Conservation (phyloP, 2,113 vertebrate genomes). For the Trachemys scripta region DNA sequence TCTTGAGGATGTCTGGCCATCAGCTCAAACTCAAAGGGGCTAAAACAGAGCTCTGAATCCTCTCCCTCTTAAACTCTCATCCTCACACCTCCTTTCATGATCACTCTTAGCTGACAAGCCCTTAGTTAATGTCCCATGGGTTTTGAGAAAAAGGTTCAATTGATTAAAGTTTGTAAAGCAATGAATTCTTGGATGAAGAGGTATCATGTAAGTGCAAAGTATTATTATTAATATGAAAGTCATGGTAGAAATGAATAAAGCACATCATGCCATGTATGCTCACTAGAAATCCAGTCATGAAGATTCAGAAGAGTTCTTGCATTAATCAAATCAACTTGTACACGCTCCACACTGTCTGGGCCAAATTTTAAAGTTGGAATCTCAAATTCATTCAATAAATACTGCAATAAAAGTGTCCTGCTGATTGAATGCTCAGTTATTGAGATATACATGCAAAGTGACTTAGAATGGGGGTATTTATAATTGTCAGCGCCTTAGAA, state of each 20-base stretch:
- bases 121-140: background rate
- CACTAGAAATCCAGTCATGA: background rate
- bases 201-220: background rate
- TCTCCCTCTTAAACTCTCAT: background rate
- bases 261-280: background rate
- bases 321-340: background rate
- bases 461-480: background rate
- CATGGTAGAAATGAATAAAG: background rate
- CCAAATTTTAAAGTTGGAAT: background rate
- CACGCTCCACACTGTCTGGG: background rate
- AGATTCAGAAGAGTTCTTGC: background rate
- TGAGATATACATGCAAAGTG: rapidly evolving
- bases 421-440: rapidly evolving
- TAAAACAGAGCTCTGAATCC: background rate
- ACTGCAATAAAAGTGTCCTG: background rate
- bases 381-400: background rate
- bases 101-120: background rate
- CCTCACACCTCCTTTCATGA: background rate
- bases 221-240: background rate
- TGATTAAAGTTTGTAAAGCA: background rate
- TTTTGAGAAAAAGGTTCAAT: background rate
- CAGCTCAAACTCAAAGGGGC: background rate
- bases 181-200: background rate
- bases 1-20: background rate
- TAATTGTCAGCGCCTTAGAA: background rate